Conservation (phyloP, 53 echinoderm and acorn worm species). For the Actinopyga echinites region DNA sequence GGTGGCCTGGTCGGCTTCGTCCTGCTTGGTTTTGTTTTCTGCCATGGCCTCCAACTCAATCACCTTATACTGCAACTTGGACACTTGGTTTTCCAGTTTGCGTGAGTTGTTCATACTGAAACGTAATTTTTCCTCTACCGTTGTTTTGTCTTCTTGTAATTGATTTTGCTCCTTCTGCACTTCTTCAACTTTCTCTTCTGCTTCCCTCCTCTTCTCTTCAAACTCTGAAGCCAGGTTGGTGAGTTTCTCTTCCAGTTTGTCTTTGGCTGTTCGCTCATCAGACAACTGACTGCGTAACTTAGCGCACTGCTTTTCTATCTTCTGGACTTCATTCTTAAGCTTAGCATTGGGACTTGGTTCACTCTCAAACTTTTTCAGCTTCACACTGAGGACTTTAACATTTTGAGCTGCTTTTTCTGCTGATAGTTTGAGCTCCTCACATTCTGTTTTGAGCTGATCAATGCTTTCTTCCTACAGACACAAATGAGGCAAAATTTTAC, state of each 20-base stretch:
- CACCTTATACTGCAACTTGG: slow-evolving; percentile 51
- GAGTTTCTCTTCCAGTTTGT: slow-evolving; percentile 54
- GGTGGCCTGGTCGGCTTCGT: not conserved
- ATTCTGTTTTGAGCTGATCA: slow-evolving; percentile 58
- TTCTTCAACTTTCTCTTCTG: slow-evolving; percentile 20
- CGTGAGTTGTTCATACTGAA: slow-evolving; percentile 79
- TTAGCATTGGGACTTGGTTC: slow-evolving; percentile 53
- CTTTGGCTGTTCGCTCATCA: slow-evolving; percentile 65
- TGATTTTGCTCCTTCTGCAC: slow-evolving; percentile 52
- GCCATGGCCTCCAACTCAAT: slow-evolving; percentile 43
- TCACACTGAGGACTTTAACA: slow-evolving; percentile 64
- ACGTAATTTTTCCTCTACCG: slow-evolving; percentile 75
- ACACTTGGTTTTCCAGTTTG: slow-evolving; percentile 62
- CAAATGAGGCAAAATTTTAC: not conserved
- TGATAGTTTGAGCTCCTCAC: slow-evolving; percentile 69
- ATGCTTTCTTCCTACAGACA: slow-evolving; percentile 65
- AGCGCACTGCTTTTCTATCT: slow-evolving; percentile 61
- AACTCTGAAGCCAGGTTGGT: not conserved
- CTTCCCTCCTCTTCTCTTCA: not conserved
- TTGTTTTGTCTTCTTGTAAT: slow-evolving; percentile 74
- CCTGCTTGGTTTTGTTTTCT: not conserved
- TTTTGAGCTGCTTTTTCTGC: slow-evolving; percentile 80
- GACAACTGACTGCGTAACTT: slow-evolving; percentile 69
- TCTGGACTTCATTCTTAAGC: slow-evolving; percentile 63
- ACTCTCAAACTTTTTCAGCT: slow-evolving; percentile 61